Conservation (phyloP, 2,888 invertebrate species). For the Eupithecia pulchellata region DNA sequence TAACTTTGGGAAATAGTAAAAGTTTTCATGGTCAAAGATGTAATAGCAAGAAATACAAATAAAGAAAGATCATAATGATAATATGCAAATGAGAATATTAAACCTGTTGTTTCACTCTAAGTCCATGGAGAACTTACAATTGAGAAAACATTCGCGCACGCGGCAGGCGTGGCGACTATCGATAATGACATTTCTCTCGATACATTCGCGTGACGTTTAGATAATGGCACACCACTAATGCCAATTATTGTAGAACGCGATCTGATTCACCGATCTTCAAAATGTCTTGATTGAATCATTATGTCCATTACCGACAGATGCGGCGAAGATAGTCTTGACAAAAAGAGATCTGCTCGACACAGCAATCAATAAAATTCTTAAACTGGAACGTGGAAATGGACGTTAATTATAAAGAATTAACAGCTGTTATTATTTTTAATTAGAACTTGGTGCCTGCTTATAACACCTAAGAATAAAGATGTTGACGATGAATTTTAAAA, state of each 20-base stretch:
- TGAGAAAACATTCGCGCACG: slow-evolving; percentile 35
- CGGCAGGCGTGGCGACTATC: slow-evolving; percentile 36
- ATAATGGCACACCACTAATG: slow-evolving; percentile 34
- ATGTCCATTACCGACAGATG: slow-evolving; percentile 18
- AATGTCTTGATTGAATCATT: slow-evolving; percentile 38
- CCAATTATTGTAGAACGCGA: slow-evolving; percentile 27
- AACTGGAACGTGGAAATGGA: background rate
- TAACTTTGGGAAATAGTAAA: background rate
- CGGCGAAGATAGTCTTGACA: slow-evolving; percentile 11
- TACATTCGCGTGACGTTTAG: slow-evolving; percentile 34
- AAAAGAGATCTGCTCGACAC: slow-evolving; percentile 2
- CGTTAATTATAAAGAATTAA: background rate
- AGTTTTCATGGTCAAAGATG: background rate
- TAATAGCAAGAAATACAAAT: background rate
- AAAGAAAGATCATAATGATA: background rate
- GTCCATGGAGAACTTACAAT: slow-evolving; percentile 25
- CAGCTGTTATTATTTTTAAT: background rate
- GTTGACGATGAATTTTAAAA: background rate
- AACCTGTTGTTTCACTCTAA: slow-evolving; percentile 15
- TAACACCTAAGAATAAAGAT: background rate
- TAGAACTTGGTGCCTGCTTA: background rate
- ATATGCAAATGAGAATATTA: background rate
- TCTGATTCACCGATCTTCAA: slow-evolving; percentile 26
- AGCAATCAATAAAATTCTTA: background rate
- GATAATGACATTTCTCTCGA: slow-evolving; percentile 38